phyloP scores from a whole-genome alignment of 2,113 vertebrate species.

The Entomyzon cyanotis region DNA sequence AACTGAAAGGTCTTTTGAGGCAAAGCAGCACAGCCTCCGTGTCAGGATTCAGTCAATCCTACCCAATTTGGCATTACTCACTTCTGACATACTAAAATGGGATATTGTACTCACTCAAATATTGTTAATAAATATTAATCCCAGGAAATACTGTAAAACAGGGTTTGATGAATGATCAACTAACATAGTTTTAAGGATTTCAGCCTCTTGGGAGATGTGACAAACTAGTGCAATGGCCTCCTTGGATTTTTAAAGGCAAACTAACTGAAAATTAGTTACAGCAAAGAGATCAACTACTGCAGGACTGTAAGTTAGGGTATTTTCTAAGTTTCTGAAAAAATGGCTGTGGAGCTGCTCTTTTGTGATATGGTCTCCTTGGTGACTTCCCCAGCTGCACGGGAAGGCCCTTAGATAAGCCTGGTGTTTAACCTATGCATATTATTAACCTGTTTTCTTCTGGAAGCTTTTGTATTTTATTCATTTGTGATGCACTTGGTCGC shows the following conservation, averaged over 20 bases:
- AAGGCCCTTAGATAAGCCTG: not conserved
- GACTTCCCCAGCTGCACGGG: not conserved
- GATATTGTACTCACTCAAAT: not conserved
- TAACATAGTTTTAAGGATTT: not conserved
- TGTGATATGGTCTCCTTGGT: not conserved
- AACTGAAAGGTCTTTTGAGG: fast-evolving
- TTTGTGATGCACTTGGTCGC: not conserved
- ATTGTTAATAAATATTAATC: not conserved
- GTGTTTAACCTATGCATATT: not conserved
- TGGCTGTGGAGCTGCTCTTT: not conserved
- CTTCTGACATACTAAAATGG: not conserved
- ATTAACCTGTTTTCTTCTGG: not conserved
- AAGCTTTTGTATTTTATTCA: not conserved
- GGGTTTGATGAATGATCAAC: not conserved
- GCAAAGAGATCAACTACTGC: not conserved
- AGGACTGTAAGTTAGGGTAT: not conserved
- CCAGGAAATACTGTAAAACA: not conserved
- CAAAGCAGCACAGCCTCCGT: fast-evolving
- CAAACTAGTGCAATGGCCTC: not conserved
- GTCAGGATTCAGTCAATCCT: not conserved
- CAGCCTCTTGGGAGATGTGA: not conserved
- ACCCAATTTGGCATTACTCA: fast-evolving
- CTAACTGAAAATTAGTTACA: not conserved
- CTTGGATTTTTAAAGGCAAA: not conserved
- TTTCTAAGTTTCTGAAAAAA: not conserved